Conservation (phyloP, 2,113 vertebrate genomes). For the Anas platyrhynchos region DNA sequence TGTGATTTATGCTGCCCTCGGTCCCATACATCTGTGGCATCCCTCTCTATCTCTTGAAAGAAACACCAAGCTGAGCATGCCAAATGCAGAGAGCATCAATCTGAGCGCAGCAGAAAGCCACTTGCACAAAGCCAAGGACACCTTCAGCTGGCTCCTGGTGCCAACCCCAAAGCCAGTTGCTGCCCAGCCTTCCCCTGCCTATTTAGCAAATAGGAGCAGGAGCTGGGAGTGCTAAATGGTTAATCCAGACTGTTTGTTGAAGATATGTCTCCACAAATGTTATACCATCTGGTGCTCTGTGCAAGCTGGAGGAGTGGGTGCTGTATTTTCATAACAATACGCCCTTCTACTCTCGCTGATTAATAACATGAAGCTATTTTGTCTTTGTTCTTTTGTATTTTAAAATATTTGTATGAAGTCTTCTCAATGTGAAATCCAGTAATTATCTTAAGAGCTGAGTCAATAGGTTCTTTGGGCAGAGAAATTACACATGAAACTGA, state of each 20-base stretch:
- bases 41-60: background rate
- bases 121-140: slow-evolving; percentile 33
- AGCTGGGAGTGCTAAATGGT: background rate
- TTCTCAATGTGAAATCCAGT: slow-evolving; percentile 49
- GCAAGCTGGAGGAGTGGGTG: slow-evolving; percentile 50
- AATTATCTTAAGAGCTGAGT: slow-evolving; percentile 59
- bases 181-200: background rate
- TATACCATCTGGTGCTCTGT: slow-evolving; percentile 40
- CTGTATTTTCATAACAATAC: slow-evolving; percentile 61
- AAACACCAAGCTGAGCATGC: background rate
- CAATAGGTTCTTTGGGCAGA: slow-evolving; percentile 53
- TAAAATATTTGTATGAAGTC: slow-evolving; percentile 51
- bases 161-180: background rate
- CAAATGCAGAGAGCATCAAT: background rate
- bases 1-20: background rate
- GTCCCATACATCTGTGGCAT: background rate
- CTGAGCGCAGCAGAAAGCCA: background rate
- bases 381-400: slow-evolving; percentile 47
- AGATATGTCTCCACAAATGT: slow-evolving; percentile 50
- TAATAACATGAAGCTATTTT: slow-evolving; percentile 52
- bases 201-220: background rate
- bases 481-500: slow-evolving; percentile 7
- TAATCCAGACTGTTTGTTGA: slow-evolving; percentile 7
- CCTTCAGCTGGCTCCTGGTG: background rate
- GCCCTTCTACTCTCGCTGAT: slow-evolving; percentile 47